These are phyloP conservation scores for Tinamus major DNA, from an alignment of 2,797 vertebrate genomes.

Conservation along the genomic window DNA sequence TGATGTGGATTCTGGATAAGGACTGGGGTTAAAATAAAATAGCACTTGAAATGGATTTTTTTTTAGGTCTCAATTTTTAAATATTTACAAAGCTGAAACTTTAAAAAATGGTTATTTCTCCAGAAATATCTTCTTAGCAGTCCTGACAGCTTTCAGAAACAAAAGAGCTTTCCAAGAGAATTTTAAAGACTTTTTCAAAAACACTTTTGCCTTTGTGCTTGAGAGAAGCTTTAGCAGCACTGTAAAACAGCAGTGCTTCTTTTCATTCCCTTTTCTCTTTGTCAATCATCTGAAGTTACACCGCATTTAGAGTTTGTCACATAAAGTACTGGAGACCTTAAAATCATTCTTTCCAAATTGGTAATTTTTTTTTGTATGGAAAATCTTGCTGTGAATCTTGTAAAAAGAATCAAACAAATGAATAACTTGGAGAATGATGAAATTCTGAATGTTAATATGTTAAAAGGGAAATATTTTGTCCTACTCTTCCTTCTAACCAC, in stretches of 20 bases:
- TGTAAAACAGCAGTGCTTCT: constrained; percentile 41
- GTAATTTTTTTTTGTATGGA: constrained; percentile 10
- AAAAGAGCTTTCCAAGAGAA: constrained; percentile 56
- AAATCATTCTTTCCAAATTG: constrained; percentile 40
- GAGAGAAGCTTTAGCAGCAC: constrained; percentile 54
- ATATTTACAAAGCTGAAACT: constrained; percentile 23
- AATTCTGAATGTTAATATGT: neutral
- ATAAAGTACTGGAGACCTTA: constrained; percentile 15
- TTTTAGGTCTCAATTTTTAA: constrained; percentile 3
- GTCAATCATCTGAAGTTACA: constrained; percentile 66
- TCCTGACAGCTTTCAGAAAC: constrained; percentile 68
- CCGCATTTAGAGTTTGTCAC: constrained; percentile 55
- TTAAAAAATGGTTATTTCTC: neutral
- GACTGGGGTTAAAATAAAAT: neutral
- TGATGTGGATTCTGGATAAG: neutral
- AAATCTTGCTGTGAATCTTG: neutral
- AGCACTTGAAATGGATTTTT: constrained; percentile 22
- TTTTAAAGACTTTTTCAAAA: constrained; percentile 57
- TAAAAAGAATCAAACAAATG: neutral
- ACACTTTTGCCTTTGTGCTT: constrained; percentile 60
- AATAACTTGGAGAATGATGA: neutral
- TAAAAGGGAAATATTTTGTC: neutral
- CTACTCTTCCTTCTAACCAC: neutral
- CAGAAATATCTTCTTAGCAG: constrained; percentile 52
- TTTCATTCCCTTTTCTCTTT: constrained; percentile 28